These are phyloP conservation scores for Siniperca obscura DNA, from an alignment of 2,797 vertebrate genomes.

Conservation along the genomic window DNA sequence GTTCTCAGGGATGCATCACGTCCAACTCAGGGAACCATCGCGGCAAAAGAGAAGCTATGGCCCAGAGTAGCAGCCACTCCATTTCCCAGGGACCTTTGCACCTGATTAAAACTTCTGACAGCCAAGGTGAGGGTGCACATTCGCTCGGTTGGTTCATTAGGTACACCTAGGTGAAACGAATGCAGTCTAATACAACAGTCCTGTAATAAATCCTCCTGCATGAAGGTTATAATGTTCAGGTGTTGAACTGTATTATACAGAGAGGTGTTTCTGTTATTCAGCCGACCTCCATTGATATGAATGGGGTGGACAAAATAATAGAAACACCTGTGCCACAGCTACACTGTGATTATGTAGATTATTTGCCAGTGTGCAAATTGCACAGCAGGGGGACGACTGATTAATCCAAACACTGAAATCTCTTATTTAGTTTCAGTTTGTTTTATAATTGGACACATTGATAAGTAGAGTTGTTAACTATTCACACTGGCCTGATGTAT, in stretches of 20 bases:
- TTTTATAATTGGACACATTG: not conserved
- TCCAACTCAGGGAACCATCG: constrained; percentile 12
- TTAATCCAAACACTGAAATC: not conserved
- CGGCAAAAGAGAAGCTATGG: constrained; percentile 36
- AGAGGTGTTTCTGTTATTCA: no score
- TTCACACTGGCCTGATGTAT: not conserved
- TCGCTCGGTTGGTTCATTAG: not conserved
- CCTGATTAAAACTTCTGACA: constrained; percentile 19
- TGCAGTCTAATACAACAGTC: no score
- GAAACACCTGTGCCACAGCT: no score
- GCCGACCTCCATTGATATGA: no score
- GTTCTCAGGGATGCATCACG: constrained; percentile 65
- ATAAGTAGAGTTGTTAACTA: no score
- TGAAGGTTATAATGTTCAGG: no score
- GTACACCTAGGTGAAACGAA: not conserved
- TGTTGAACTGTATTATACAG: no score
- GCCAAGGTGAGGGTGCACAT: constrained; percentile 21
- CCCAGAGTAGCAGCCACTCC: constrained; percentile 61
- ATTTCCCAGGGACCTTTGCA: constrained; percentile 78
- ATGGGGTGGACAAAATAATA: no score
- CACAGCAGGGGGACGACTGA: not conserved
- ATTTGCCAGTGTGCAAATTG: no score
- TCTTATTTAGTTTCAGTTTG: not conserved
- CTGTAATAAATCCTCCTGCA: no score
- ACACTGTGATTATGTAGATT: no score